Base-by-base conservation (phyloP, 2,888 invertebrate species). In the Willowsia nigromaculata region DNA sequence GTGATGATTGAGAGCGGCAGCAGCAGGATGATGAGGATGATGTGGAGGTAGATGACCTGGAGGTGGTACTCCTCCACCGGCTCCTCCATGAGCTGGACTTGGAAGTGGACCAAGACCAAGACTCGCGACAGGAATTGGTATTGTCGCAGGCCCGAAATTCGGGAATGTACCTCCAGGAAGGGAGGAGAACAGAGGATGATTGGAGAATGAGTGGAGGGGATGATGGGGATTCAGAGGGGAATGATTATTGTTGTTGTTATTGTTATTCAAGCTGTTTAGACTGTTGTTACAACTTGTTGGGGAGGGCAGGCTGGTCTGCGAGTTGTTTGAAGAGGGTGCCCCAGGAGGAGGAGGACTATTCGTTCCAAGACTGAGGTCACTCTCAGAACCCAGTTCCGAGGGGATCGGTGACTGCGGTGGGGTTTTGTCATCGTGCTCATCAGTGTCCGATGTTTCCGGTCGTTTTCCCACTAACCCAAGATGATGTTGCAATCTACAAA, bases 331-430 rank as follows among this genome's bases (percentile, higher is more conserved):
- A 22, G 91, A 90, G 4, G 90, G 78, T 22, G 59, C 27, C 27
- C n/a, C n/a, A n/a, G 92, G 92, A 11, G 91, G 92, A 11, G 92
- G 92, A 5, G 92, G 92, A 68, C 90, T 90, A 65, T 92, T 92
- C n/a, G 92, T 92, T 0, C 92, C 92, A n/a, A 92, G 80, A 88
- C 91, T 91, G 25, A 92, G 40, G 33, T 92, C 92, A 33, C 92
- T 92, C 82, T 92, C 92, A 6, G 92, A 92, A 22, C 91, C 91
- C 1, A 91, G 90, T 80, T 92, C 92, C 25, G 90, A 90, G 9
- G 91, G 91, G 43, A 91, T 91, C 25, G 92, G 92, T 9, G 91
- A 91, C 9, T 90, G 85, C 3, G 92, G 92, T 25, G 92, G 92
- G 11, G 91, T 90, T 59, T 90, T 91, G 47, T 91, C 91, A 22